phyloP scores from a whole-genome alignment of 2,888 invertebrate genomes.

The Aphodius granarius region DNA sequence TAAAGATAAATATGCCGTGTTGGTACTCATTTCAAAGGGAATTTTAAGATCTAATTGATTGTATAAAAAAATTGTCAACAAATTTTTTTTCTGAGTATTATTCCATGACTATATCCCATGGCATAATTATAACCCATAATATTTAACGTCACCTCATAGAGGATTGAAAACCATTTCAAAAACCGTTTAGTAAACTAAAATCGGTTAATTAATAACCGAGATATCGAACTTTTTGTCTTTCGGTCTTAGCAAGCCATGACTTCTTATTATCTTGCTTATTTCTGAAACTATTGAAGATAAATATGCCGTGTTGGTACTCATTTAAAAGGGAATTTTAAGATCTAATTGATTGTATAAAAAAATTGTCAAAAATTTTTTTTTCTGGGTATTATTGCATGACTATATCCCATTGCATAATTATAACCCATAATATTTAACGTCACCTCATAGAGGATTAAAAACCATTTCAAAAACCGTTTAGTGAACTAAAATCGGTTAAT shows the following conservation, averaged over 20 bases:
- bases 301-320: not conserved
- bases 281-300: not conserved
- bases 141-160: not conserved
- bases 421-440: too few relatives aligned
- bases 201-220: not conserved
- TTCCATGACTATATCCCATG: too few relatives aligned
- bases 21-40: not conserved
- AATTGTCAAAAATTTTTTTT: not conserved
- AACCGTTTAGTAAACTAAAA: not conserved
- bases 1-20: not conserved
- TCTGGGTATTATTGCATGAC: too few relatives aligned
- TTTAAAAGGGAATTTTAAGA: not conserved
- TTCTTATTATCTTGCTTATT: not conserved
- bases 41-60: not conserved
- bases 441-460: not conserved
- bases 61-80: not conserved
- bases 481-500: not conserved
- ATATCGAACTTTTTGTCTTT: not conserved
- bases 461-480: not conserved
- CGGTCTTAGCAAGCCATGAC: not conserved
- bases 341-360: not conserved
- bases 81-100: too few relatives aligned
- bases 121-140: not conserved
- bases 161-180: not conserved
- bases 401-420: too few relatives aligned